Evolutionary conservation across 2,113 vertebrate genomes (phyloP).

Genomic region (Crotalus horridus): DNA sequence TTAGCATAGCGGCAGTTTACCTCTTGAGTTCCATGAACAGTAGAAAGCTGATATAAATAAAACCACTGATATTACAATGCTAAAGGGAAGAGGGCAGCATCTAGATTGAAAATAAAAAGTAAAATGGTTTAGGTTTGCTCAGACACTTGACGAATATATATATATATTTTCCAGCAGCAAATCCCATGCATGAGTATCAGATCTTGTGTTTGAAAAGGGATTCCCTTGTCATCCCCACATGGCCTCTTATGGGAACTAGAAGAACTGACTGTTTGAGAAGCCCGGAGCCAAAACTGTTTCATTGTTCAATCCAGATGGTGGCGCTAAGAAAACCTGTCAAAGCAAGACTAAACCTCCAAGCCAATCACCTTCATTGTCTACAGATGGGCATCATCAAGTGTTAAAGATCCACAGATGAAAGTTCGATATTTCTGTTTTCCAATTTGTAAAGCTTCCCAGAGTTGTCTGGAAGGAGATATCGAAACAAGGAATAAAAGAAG

Average conservation of each 20-base stretch:
- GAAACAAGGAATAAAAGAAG: not conserved
- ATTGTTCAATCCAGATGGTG: not conserved
- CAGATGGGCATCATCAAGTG: not conserved
- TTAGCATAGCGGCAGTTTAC: not conserved
- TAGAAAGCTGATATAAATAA: not conserved
- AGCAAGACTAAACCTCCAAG: not conserved
- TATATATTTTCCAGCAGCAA: not conserved
- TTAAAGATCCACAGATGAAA: not conserved
- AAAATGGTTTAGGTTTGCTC: not conserved
- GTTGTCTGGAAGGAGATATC: not conserved
- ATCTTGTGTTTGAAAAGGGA: not conserved
- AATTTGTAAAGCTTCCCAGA: not conserved
- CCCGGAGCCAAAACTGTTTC: not conserved
- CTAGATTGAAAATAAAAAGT: not conserved
- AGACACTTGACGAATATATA: too few species aligned
- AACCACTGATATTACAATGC: not conserved
- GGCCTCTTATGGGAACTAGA: not conserved
- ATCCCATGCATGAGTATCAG: not conserved
- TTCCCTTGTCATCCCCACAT: not conserved
- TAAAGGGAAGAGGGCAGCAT: not conserved
- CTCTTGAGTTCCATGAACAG: not conserved
- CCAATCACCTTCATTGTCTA: not conserved
- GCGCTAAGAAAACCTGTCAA: not conserved
- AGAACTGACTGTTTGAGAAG: not conserved
- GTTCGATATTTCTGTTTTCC: not conserved